Conservation (phyloP, 2,113 vertebrate species). For the Anseranas semipalmata region DNA sequence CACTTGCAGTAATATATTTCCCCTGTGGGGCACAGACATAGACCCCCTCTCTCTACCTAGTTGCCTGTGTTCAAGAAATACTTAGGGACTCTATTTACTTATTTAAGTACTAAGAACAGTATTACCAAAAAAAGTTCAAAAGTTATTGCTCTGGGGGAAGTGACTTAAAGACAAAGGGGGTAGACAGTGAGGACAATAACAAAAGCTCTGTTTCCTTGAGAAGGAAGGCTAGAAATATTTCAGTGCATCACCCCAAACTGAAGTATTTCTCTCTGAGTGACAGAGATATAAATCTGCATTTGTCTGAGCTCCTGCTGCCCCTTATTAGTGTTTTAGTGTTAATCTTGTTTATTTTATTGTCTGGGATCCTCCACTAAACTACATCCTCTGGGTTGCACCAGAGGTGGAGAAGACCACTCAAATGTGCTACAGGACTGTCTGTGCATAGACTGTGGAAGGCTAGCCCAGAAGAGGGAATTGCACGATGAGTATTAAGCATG, state of each 20-base stretch:
- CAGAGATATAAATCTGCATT: background rate
- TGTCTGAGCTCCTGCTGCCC: background rate
- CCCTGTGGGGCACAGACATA: background rate
- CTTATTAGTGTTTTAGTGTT: background rate
- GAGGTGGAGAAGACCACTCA: background rate
- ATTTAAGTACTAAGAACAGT: background rate
- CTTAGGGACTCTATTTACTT: background rate
- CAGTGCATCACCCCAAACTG: background rate
- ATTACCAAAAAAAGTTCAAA: background rate
- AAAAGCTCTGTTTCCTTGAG: background rate
- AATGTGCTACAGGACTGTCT: background rate
- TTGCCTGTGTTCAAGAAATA: background rate
- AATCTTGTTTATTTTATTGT: background rate
- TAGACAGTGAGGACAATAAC: background rate
- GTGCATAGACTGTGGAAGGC: background rate
- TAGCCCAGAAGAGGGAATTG: slow-evolving; percentile 11
- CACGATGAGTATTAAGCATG: slow-evolving; percentile 3
- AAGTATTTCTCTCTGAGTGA: background rate
- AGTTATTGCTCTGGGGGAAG: background rate
- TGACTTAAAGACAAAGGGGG: background rate
- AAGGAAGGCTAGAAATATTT: background rate
- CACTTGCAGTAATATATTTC: background rate
- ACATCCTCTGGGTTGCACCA: background rate
- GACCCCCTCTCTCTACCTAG: background rate
- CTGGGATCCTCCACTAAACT: background rate